phyloP scores from a whole-genome alignment of 2,888 invertebrate species.

The Ceriagrion tenellum region DNA sequence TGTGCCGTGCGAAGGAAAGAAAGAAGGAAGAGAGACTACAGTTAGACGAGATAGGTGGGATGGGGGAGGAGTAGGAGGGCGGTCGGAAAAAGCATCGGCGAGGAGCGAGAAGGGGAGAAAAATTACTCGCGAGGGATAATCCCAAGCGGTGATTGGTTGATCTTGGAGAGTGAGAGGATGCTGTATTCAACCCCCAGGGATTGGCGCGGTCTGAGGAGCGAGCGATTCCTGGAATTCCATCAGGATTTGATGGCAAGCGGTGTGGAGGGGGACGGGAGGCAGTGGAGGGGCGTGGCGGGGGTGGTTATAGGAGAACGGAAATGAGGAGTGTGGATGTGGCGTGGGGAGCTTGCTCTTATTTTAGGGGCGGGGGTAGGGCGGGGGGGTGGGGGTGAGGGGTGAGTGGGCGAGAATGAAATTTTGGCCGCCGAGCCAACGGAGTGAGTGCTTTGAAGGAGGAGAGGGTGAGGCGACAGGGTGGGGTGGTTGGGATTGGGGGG shows the following conservation, averaged over 20 bases:
- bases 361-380: neutral
- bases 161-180: neutral
- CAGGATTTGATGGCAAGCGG: neutral
- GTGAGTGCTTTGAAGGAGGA: neutral
- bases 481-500: neutral
- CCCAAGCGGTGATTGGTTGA: neutral
- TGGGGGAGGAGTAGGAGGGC: no score
- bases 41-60: no score
- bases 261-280: neutral
- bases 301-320: no score
- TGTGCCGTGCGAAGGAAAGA: no score
- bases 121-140: no score
- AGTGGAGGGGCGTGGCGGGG: neutral
- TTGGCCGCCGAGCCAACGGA: conserved; percentile 43
- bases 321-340: neutral
- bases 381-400: neutral
- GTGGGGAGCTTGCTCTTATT: neutral
- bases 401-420: conserved; percentile 32
- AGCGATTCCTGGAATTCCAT: conserved; percentile 40
- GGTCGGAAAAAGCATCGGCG: neutral
- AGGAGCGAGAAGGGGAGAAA: neutral
- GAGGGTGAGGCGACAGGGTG: neutral
- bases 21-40: no score
- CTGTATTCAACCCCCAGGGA: neutral
- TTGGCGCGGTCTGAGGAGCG: neutral